Base-by-base conservation (phyloP, 2,888 invertebrate genomes). In the Lasioglossum figueresi region DNA sequence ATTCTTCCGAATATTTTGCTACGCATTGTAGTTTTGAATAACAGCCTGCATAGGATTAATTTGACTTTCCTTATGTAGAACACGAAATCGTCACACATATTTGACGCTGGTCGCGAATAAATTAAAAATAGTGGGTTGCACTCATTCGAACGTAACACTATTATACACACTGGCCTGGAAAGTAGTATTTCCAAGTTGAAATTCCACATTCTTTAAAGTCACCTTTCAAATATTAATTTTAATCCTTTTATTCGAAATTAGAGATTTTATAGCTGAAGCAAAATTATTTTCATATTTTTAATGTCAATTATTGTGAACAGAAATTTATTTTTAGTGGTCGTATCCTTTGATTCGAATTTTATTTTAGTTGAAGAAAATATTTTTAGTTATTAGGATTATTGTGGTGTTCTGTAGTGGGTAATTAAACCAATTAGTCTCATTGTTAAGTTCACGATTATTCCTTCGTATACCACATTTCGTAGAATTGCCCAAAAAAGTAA, bases 1-100 rank as follows among this genome's bases (percentile, higher is more conserved):
- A 63, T 63, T 63, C 6, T 27, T 14, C 31, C 31, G 31, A 63
- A 63, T 63, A 63, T 14, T 16, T 31, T 16, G 63, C 16, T 16
- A 63, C n/a, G 27, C 63, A 2, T 27, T 31, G n/a, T 27, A 63
- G 31, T 31, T 63, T 63, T 63, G 16, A 63, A 63, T 63, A 31
- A 63, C 63, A 16, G 6, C 63, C 31, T 31, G 63, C 31, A 63
- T 5, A 31, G 31, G 16, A 31, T 16, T 63, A 63, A 31, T 59
- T 27, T 59, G 63, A 63, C 63, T 63, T 71, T 31, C 52, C 10
- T 34, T 10, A 66, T 76, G 27, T 40, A 48, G 27, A 43, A 43
- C n/a, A 43, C 5, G 19, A 19, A 43, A 76, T 71, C 71, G 71
- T 37, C 27, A 40, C 63, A 63, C 63, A 31, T 31, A 76, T 48